phyloP scores from a whole-genome alignment of 2,888 invertebrate genomes.

The Carterocephalus palaemon region DNA sequence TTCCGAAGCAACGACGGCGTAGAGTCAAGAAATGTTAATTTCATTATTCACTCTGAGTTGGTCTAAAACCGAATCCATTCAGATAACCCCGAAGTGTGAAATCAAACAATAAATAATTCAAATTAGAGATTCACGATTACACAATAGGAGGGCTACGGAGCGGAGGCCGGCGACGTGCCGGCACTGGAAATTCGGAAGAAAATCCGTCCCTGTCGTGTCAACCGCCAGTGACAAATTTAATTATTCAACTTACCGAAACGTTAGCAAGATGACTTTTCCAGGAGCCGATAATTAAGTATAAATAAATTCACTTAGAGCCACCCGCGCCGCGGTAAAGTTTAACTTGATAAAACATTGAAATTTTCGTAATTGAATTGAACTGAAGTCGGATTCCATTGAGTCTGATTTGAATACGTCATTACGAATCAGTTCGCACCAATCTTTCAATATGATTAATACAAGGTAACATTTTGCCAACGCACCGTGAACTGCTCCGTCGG shows the following conservation, averaged over 20 bases:
- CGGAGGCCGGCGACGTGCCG: constrained; percentile 62
- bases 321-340: constrained; percentile 77
- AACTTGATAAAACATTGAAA: constrained; percentile 77
- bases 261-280: constrained; percentile 76
- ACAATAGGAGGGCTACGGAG: constrained; percentile 51
- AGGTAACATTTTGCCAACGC: constrained; percentile 10
- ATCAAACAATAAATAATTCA: constrained; percentile 76
- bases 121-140: constrained; percentile 70
- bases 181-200: constrained; percentile 67
- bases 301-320: constrained; percentile 77
- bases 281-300: constrained; percentile 76
- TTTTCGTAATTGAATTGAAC: constrained; percentile 72
- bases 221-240: constrained; percentile 76
- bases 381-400: constrained; percentile 61
- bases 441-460: constrained; percentile 29
- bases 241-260: constrained; percentile 78
- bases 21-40: constrained; percentile 20
- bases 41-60: constrained; percentile 26
- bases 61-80: constrained; percentile 28
- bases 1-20: constrained; percentile 19
- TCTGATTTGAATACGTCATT: constrained; percentile 74
- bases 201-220: constrained; percentile 74
- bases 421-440: constrained; percentile 54
- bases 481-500: background rate
- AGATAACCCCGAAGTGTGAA: constrained; percentile 51